A percentile compares a stretch with the other conserved stretches of the same genome.
phyloP scores from a whole-genome alignment of 2,797 vertebrate species.

The Micromesistius poutassou region DNA sequence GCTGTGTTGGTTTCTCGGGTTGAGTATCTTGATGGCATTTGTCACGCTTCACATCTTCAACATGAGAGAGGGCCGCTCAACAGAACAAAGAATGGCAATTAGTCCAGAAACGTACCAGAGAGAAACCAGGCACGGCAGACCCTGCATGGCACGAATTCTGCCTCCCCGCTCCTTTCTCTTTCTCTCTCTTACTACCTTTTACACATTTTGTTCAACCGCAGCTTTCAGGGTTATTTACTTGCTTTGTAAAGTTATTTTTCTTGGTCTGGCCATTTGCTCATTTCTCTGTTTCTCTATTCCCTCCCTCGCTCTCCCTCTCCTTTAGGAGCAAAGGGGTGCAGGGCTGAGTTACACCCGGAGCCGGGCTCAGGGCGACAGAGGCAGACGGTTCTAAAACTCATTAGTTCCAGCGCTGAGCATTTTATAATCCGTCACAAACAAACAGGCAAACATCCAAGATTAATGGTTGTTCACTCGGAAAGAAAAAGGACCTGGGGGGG shows the following conservation, averaged over 20 bases:
- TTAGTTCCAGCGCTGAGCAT: slow-evolving; percentile 49
- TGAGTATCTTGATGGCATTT: background rate
- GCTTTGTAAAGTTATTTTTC: background rate
- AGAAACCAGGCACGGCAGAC: slow-evolving; percentile 17
- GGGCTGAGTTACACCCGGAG: slow-evolving; percentile 23
- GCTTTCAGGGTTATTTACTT: background rate
- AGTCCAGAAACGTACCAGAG: too few relatives aligned
- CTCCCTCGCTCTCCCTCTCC: background rate
- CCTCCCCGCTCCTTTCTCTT: background rate
- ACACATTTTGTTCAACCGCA: background rate
- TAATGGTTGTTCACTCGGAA: slow-evolving; percentile 52
- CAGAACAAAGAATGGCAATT: slow-evolving; percentile 16
- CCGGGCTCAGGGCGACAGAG: slow-evolving; percentile 7
- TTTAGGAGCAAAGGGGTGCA: slow-evolving; percentile 11
- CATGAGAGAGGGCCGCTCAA: background rate
- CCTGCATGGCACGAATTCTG: slow-evolving; percentile 1
- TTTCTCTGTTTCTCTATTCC: background rate
- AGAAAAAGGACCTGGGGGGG: slow-evolving; percentile 35
- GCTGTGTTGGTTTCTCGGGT: background rate
- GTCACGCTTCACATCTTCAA: background rate
- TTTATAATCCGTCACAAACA: slow-evolving; percentile 64
- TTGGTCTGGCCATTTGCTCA: background rate
- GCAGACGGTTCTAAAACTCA: slow-evolving; percentile 46
- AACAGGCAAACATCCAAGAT: slow-evolving; percentile 62
- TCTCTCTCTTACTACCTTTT: background rate